Conservation (phyloP, 2,797 vertebrate genomes). For the Syngnathus acus region DNA sequence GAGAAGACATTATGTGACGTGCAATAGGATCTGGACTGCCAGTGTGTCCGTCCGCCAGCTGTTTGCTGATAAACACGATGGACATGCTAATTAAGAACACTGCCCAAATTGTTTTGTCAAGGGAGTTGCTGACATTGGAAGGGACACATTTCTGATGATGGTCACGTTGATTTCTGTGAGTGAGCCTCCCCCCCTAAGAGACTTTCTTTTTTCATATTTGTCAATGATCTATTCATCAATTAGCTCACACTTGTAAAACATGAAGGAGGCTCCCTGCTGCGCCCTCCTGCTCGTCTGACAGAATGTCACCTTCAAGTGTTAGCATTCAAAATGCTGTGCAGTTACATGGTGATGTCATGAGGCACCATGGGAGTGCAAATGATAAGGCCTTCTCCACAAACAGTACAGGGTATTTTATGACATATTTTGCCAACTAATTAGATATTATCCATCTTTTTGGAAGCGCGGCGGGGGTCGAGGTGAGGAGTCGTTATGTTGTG, state of each 20-base stretch:
- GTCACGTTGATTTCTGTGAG: not conserved
- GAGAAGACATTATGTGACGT: constrained; percentile 18
- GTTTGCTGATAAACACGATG: constrained; percentile 51
- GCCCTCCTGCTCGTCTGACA: constrained; percentile 1
- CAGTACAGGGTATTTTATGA: not conserved
- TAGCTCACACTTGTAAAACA: constrained; percentile 3
- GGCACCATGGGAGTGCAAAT: not conserved
- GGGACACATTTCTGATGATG: constrained; percentile 30
- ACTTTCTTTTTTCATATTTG: not conserved
- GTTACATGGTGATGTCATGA: not conserved
- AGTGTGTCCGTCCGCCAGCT: constrained; percentile 47
- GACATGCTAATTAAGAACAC: constrained; percentile 48
- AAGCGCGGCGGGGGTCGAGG: not conserved
- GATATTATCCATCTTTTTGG: not conserved
- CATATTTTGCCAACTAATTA: not conserved
- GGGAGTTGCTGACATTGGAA: constrained; percentile 39
- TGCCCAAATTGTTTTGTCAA: constrained; percentile 12
- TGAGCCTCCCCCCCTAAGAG: not conserved
- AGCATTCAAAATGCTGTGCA: not conserved
- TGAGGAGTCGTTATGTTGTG: not conserved
- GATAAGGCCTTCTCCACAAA: not conserved
- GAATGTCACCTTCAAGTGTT: not conserved
- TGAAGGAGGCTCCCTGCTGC: constrained; percentile 15
- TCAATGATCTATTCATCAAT: not conserved
- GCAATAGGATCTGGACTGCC: constrained; percentile 29